Percentiles rank a stretch among this genome's conserved stretches.
phyloP scores from a whole-genome alignment of 2,888 invertebrate species.

The Drosophila rellima region DNA sequence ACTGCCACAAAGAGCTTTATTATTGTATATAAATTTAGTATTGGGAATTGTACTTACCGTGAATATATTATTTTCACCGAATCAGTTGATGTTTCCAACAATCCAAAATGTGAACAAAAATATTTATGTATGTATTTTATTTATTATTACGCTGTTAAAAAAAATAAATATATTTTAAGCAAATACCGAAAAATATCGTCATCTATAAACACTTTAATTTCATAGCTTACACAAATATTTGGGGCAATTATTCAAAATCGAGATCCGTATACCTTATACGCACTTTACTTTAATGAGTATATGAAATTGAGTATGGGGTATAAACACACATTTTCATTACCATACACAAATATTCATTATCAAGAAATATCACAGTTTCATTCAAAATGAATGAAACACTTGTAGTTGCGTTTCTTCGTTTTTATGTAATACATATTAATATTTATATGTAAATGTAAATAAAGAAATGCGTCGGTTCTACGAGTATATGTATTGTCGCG shows the following conservation, averaged over 20 bases:
- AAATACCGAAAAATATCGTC: not conserved
- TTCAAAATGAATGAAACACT: conserved; percentile 5
- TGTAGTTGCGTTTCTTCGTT: conserved; percentile 4
- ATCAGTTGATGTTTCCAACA: conserved; percentile 9
- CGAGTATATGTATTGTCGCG: not conserved
- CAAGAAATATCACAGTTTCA: not conserved
- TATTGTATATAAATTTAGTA: conserved; percentile 31
- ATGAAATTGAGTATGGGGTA: not conserved
- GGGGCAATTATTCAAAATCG: not conserved
- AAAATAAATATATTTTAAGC: conserved; percentile 29
- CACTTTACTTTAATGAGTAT: not conserved
- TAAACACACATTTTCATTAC: not conserved
- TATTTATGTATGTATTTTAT: conserved; percentile 32
- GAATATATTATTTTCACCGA: not conserved
- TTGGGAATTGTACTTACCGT: conserved; percentile 3
- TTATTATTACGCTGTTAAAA: conserved; percentile 26
- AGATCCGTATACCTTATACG: not conserved
- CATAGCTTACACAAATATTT: not conserved
- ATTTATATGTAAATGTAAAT: conserved; percentile 1
- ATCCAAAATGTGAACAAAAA: conserved; percentile 15
- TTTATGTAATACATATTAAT: conserved; percentile 1
- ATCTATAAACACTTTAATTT: not conserved
- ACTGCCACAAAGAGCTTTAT: conserved; percentile 77
- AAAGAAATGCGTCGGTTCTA: conserved; percentile 7
- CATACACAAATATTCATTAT: not conserved